These are phyloP conservation scores for human (Homo sapiens) DNA, from an alignment of 2,113 vertebrate genomes.

Conservation along the genomic window GRCh38 chr18:37747001-37747500, in stretches of 20 bases:
- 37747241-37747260: slow-evolving; percentile 30
- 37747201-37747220: background rate
- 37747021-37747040: background rate
- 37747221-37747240: background rate
- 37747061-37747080: background rate
- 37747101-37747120: slow-evolving; percentile 15
- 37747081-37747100: background rate
- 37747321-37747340: slow-evolving; percentile 38
- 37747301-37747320: slow-evolving; percentile 47
- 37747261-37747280: background rate
- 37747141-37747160: background rate
- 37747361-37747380: slow-evolving; percentile 55
- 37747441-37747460: slow-evolving; percentile 60
- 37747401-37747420: slow-evolving; percentile 57
- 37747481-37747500: slow-evolving; percentile 59
- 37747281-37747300: slow-evolving; percentile 17
- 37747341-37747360: slow-evolving; percentile 60
- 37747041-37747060: background rate
- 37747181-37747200: background rate
- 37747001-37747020: background rate
- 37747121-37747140: slow-evolving; percentile 24
- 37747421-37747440: slow-evolving; percentile 56
- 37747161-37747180: background rate
- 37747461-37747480: slow-evolving; percentile 46
- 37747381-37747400: slow-evolving; percentile 47